Conservation (phyloP, 2,888 invertebrate genomes). For the Cheilosia urbana region DNA sequence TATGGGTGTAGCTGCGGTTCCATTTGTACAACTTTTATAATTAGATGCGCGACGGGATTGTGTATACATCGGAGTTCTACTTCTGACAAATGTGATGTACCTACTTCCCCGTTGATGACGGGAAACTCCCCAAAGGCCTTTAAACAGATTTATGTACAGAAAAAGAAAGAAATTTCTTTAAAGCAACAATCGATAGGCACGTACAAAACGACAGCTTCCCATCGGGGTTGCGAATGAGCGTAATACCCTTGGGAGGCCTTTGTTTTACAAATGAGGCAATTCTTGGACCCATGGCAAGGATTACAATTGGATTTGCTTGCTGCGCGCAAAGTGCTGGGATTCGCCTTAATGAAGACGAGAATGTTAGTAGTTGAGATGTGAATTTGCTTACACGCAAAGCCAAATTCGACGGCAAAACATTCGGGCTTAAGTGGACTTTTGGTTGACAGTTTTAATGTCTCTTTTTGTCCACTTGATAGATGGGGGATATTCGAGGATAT, state of each 20-base stretch:
- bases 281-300: constrained; percentile 6
- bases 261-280: constrained; percentile 17
- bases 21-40: constrained; percentile 65
- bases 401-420: background rate
- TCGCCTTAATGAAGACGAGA: constrained; percentile 9
- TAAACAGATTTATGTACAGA: background rate
- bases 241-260: constrained; percentile 16
- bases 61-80: background rate
- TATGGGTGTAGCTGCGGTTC: constrained; percentile 4
- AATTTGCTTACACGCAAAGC: constrained; percentile 7
- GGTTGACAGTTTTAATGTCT: constrained; percentile 16
- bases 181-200: constrained; percentile 13
- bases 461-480: constrained; percentile 1
- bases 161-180: background rate
- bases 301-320: constrained; percentile 31
- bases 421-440: constrained; percentile 3
- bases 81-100: constrained; percentile 19
- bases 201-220: background rate
- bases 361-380: background rate
- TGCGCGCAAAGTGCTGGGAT: background rate
- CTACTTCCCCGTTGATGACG: background rate
- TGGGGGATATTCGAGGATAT: background rate
- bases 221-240: background rate
- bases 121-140: background rate
- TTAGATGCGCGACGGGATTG: constrained; percentile 57